Conservation (phyloP, 1,140 invertebrate species). For the Hetaerina americana region DNA sequence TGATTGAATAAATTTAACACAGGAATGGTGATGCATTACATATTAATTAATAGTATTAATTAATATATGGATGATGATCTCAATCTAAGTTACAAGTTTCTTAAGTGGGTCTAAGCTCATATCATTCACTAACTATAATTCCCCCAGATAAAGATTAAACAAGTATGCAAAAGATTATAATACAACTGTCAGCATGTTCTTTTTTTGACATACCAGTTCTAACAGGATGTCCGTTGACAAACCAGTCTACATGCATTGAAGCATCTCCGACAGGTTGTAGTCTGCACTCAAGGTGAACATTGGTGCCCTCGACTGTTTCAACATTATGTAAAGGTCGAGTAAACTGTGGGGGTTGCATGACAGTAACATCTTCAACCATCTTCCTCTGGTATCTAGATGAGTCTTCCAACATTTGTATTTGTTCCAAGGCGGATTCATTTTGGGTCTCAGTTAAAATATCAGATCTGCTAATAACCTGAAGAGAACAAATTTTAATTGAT, state of each 20-base stretch:
- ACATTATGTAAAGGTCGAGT: conserved; percentile 78
- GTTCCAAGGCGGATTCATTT: conserved; percentile 86
- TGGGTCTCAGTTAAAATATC: conserved; percentile 86
- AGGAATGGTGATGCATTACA: too few relatives aligned
- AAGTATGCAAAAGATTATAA: background rate
- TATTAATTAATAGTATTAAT: too few relatives aligned
- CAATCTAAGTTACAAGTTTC: too few relatives aligned
- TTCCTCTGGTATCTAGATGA: conserved; percentile 55
- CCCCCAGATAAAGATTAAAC: conserved; percentile 5
- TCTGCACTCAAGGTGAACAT: conserved; percentile 85
- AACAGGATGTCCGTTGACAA: conserved; percentile 80
- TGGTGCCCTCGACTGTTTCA: conserved; percentile 80
- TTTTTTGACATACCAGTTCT: conserved; percentile 46
- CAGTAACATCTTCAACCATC: conserved; percentile 58
- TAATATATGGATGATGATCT: too few relatives aligned
- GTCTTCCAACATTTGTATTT: conserved; percentile 89
- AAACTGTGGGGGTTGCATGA: conserved; percentile 73
- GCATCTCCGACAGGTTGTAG: conserved; percentile 89
- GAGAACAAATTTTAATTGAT: too few relatives aligned
- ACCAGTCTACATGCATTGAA: conserved; percentile 94
- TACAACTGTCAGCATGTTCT: background rate
- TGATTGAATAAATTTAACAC: too few relatives aligned
- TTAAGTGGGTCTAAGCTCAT: too few relatives aligned
- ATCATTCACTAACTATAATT: too few relatives aligned
- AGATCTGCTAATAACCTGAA: conserved; percentile 53